Evolutionary conservation across 1,140 invertebrate species (phyloP).

Genomic region (Mercenaria mercenaria): DNA sequence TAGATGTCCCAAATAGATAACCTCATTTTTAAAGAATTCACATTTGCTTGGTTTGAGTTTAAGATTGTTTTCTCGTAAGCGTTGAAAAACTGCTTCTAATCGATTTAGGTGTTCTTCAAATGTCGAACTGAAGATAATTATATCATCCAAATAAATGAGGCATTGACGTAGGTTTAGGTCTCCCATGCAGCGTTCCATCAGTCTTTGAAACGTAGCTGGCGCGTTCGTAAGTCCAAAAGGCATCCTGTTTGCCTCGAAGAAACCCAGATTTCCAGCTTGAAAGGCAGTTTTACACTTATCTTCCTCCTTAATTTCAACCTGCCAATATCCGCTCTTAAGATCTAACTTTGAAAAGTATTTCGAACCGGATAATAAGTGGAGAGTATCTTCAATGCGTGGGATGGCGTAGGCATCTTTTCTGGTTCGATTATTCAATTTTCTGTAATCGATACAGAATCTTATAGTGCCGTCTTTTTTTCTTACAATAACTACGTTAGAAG

Average conservation of each 20-base stretch:
- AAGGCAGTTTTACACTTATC: not conserved
- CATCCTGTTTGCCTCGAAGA: constrained; percentile 37
- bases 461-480: not conserved
- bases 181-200: not conserved
- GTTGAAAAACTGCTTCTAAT: not conserved
- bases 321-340: constrained; percentile 1
- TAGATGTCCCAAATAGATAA: constrained; percentile 27
- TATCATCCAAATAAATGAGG: constrained; percentile 38
- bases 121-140: not conserved
- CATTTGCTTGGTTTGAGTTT: not conserved
- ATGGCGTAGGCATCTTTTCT: not conserved
- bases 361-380: not conserved
- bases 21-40: constrained; percentile 38
- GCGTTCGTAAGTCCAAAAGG: not conserved
- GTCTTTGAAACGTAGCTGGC: not conserved
- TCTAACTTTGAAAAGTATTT: not conserved
- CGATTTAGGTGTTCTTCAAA: constrained; percentile 8
- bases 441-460: not conserved
- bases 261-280: not conserved
- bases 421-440: not conserved
- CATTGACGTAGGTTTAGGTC: not conserved
- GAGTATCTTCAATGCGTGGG: not conserved
- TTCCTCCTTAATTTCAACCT: not conserved
- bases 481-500: not conserved
- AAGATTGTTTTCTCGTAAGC: not conserved